These are phyloP conservation scores for Parotocinclus haroldoi DNA, from an alignment of 2,797 vertebrate species.

Conservation along the genomic window DNA sequence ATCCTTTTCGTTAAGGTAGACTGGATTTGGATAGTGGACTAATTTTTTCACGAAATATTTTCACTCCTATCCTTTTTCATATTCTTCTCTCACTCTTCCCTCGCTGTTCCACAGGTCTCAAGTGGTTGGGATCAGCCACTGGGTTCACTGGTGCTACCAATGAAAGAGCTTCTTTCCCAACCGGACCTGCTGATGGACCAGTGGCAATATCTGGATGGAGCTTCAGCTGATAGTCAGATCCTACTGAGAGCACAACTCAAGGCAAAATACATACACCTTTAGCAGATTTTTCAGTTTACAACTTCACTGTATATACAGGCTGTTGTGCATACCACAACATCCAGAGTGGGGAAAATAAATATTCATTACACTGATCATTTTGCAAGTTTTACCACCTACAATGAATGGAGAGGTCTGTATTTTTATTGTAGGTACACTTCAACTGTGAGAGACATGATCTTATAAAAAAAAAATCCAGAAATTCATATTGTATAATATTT, in stretches of 20 bases:
- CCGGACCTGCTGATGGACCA: slow-evolving; percentile 76
- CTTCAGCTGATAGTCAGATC: slow-evolving; percentile 71
- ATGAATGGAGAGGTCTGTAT: too few species aligned
- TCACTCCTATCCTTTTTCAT: neutral
- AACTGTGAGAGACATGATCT: too few species aligned
- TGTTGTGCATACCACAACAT: too few species aligned
- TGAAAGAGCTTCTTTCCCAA: slow-evolving; percentile 74
- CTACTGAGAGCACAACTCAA: slow-evolving; percentile 82
- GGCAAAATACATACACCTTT: slow-evolving; percentile 58
- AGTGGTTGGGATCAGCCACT: slow-evolving; percentile 72
- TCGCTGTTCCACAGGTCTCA: slow-evolving; percentile 57
- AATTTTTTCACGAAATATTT: neutral
- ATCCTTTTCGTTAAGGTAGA: slow-evolving; percentile 82
- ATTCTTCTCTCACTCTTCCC: neutral
- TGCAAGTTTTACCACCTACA: too few species aligned
- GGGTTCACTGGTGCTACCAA: slow-evolving; percentile 76
- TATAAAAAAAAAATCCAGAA: too few species aligned
- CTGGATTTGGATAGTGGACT: neutral
- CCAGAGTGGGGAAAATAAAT: too few species aligned
- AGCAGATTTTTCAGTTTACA: too few species aligned
- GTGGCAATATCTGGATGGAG: slow-evolving; percentile 76
- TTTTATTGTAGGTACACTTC: too few species aligned
- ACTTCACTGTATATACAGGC: too few species aligned
- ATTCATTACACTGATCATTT: too few species aligned
- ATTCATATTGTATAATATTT: too few species aligned